Conservation (phyloP, 2,888 invertebrate genomes). For the Cheiracanthium punctorium region DNA sequence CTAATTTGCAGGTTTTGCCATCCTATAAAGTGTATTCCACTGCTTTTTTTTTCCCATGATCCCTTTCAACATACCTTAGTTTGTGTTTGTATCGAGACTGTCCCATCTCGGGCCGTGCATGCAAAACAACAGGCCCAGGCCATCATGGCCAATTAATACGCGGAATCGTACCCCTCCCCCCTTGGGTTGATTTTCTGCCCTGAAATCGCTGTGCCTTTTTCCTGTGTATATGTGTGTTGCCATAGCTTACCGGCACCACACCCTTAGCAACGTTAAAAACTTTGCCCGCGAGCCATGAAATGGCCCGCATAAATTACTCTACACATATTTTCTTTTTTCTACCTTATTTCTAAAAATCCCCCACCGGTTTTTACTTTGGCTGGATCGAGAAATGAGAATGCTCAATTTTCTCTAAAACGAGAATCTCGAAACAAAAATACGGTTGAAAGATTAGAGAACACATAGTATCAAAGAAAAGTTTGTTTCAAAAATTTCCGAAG, state of each 20-base stretch:
- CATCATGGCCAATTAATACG: conserved; percentile 39
- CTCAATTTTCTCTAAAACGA: too few species aligned
- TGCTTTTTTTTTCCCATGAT: too few species aligned
- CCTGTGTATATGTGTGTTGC: conserved; percentile 53
- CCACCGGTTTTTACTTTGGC: not conserved
- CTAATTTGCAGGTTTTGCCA: too few species aligned
- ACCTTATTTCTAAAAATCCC: not conserved
- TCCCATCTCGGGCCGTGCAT: not conserved
- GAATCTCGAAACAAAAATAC: too few species aligned
- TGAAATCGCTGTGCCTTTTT: conserved; percentile 23
- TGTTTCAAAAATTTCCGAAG: too few species aligned
- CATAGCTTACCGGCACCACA: conserved; percentile 56
- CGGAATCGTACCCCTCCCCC: conserved; percentile 14
- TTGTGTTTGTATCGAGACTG: too few species aligned
- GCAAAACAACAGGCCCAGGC: not conserved
- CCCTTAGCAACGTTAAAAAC: conserved; percentile 56
- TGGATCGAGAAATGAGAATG: too few species aligned
- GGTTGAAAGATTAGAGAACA: too few species aligned
- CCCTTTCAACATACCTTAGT: too few species aligned
- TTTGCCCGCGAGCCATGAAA: not conserved
- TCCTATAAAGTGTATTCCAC: too few species aligned
- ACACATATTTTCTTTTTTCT: not conserved
- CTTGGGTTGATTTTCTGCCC: conserved; percentile 8
- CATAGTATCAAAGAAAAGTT: too few species aligned
- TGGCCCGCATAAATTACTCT: not conserved